Percentiles rank a stretch among this genome's conserved stretches.
Conservation (phyloP, 2,797 vertebrate species). For the Lophotriccus pileatus region DNA sequence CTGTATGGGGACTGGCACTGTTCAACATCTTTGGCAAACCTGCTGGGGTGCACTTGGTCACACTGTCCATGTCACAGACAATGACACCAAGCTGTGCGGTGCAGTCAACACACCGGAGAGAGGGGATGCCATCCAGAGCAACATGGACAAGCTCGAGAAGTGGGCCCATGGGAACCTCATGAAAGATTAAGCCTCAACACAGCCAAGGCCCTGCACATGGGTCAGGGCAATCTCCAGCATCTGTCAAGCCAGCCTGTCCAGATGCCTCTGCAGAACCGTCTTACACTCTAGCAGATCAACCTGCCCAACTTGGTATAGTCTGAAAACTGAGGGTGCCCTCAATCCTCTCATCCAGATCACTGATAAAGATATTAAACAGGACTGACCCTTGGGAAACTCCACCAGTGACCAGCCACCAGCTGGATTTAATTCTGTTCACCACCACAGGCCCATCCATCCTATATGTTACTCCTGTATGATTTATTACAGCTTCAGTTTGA, state of each 20-base stretch:
- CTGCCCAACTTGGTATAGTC: not conserved
- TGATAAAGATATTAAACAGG: not conserved
- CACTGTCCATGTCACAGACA: too few relatives aligned
- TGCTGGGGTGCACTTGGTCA: too few relatives aligned
- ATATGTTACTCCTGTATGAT: not conserved
- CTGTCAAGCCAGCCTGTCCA: not conserved
- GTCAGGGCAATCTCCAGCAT: not conserved
- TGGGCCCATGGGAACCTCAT: not conserved
- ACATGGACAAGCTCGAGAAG: fast-evolving
- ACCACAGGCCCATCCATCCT: not conserved
- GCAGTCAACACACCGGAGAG: fast-evolving
- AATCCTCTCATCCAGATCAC: not conserved
- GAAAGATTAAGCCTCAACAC: not conserved
- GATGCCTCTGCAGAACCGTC: not conserved
- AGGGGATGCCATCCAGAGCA: not conserved
- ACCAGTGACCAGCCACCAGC: too few relatives aligned
- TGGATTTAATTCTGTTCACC: not conserved
- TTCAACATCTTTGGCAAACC: not conserved
- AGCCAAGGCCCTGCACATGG: not conserved
- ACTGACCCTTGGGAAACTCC: not conserved
- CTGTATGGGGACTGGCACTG: not conserved
- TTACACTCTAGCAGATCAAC: not conserved
- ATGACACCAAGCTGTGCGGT: fast-evolving
- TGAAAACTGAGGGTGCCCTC: not conserved
- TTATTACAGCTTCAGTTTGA: not conserved